phyloP scores from a whole-genome alignment of 2,113 vertebrate genomes.

The Lamprotornis superbus region DNA sequence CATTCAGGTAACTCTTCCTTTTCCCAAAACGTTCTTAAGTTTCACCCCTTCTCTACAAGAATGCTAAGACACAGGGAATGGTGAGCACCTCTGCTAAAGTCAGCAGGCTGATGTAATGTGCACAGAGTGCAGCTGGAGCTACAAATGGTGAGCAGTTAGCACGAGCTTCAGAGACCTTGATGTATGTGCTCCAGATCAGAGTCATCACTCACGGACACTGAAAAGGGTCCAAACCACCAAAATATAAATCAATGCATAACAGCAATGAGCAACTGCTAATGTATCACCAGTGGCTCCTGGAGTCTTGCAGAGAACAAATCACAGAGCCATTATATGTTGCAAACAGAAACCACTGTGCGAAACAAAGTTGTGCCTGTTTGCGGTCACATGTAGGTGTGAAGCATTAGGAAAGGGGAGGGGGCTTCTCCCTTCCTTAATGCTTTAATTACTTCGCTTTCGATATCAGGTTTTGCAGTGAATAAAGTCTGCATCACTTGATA shows the following conservation, averaged over 20 bases:
- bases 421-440: not conserved
- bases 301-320: not conserved
- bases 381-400: not conserved
- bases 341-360: not conserved
- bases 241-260: not conserved
- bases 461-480: not conserved
- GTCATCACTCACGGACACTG: not conserved
- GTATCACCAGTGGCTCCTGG: not conserved
- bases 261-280: not conserved
- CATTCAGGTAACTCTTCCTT: not conserved
- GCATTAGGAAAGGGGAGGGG: not conserved
- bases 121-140: not conserved
- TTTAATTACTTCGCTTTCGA: not conserved
- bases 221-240: not conserved
- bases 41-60: rapidly evolving
- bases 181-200: not conserved
- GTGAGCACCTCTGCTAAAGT: not conserved
- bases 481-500: not conserved
- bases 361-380: not conserved
- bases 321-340: not conserved
- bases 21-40: not conserved
- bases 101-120: not conserved
- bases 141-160: not conserved
- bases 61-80: not conserved
- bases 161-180: not conserved